Conservation (phyloP, 2,113 vertebrate genomes). For the Cynocephalus volans region DNA sequence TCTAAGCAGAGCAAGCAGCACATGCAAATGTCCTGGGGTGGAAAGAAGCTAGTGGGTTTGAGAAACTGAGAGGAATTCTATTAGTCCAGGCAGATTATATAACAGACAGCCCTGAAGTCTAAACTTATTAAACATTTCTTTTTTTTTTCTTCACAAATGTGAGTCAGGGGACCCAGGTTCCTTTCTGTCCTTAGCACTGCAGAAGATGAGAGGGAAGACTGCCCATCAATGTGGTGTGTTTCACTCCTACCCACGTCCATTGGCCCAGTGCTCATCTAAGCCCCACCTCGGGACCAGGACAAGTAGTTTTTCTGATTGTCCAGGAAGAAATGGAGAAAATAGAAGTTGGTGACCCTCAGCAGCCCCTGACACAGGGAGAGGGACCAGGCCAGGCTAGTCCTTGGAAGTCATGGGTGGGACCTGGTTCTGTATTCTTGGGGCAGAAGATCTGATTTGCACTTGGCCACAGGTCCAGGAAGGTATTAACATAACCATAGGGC, state of each 20-base stretch:
- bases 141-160: not conserved
- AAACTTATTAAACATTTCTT: not conserved
- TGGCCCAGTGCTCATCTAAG: not conserved
- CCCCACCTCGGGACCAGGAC: too few relatives aligned
- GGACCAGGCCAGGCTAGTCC: not conserved
- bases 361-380: not conserved
- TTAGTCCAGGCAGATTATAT: not conserved
- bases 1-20: not conserved
- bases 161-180: not conserved
- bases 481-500: not conserved
- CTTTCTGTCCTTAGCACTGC: not conserved
- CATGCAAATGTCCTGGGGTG: not conserved
- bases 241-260: not conserved
- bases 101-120: not conserved
- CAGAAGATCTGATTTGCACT: not conserved
- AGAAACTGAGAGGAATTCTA: not conserved
- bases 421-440: not conserved
- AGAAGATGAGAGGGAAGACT: not conserved
- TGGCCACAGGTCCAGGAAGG: not conserved
- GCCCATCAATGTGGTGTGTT: fast-evolving
- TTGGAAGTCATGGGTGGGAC: not conserved
- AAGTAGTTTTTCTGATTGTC: not conserved
- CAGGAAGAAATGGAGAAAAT: not conserved
- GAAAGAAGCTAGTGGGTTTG: not conserved
- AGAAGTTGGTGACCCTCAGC: not conserved